Conservation (phyloP, 2,797 vertebrate species). For the Macroramphosus scolopax region DNA sequence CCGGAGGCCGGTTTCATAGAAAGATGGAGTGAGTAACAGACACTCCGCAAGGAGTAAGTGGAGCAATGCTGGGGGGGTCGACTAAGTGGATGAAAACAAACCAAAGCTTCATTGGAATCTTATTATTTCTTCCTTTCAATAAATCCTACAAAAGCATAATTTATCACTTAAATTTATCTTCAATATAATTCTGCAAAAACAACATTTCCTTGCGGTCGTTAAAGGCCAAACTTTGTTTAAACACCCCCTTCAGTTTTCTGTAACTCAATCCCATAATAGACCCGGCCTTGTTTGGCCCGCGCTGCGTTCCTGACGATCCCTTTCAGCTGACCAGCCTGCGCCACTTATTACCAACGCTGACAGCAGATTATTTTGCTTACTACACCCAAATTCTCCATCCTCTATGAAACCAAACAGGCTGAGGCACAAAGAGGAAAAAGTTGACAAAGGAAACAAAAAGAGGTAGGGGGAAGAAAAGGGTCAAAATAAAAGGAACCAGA, state of each 20-base stretch:
- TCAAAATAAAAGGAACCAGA: conserved; percentile 7
- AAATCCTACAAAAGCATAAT: no score
- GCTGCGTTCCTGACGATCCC: conserved; percentile 26
- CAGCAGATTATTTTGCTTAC: conserved; percentile 64
- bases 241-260: conserved; percentile 18
- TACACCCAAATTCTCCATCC: conserved; percentile 47
- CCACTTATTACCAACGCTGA: conserved; percentile 50
- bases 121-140: no score
- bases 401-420: conserved; percentile 41
- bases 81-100: no score
- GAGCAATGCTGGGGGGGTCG: conserved; percentile 9
- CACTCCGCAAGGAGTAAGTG: conserved; percentile 34
- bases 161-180: no score
- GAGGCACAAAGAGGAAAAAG: conserved; percentile 36
- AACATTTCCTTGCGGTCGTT: conserved; percentile 11
- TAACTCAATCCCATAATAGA: conserved; percentile 31
- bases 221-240: not conserved
- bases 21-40: conserved; percentile 25
- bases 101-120: no score
- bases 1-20: conserved; percentile 28
- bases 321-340: conserved; percentile 53
- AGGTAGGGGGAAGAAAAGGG: conserved; percentile 38
- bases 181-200: conserved; percentile 10
- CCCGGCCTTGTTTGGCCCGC: conserved; percentile 31
- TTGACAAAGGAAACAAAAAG: conserved; percentile 60